Evolutionary conservation across 2,888 invertebrate genomes (phyloP).

Genomic region (Dicranocentrus wangi): DNA sequence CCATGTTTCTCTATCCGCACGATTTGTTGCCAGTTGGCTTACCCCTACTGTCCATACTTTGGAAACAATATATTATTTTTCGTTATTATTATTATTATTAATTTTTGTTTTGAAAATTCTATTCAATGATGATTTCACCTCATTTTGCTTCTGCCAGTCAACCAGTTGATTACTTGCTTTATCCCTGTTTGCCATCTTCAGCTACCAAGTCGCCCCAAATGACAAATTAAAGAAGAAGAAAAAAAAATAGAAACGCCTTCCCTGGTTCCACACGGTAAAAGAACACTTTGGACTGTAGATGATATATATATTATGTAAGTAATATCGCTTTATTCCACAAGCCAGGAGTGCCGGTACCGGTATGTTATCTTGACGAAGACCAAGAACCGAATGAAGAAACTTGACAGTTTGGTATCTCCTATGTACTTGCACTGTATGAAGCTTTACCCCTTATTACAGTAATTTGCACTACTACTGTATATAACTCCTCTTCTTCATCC

Average conservation of each 20-base stretch:
- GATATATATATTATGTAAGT: background rate
- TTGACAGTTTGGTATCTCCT: conserved; percentile 32
- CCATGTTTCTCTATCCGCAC: too few species aligned
- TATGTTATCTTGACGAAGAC: conserved; percentile 33
- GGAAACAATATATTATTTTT: too few species aligned
- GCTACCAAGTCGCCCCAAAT: conserved; percentile 26
- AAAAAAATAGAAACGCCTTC: background rate
- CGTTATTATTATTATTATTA: too few species aligned
- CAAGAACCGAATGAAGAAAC: conserved; percentile 28
- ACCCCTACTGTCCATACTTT: too few species aligned
- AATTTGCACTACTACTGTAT: too few species aligned
- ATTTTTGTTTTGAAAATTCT: too few species aligned
- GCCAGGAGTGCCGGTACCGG: too few species aligned
- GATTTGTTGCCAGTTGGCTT: too few species aligned
- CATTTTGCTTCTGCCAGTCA: conserved; percentile 68
- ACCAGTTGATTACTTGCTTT: conserved; percentile 69
- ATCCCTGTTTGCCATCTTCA: conserved; percentile 59
- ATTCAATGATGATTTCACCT: conserved; percentile 61
- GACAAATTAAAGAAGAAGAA: background rate
- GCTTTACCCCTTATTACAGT: too few species aligned
- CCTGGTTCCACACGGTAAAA: background rate
- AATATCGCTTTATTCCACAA: background rate
- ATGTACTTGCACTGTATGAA: too few species aligned
- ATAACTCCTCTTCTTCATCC: too few species aligned
- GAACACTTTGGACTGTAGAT: background rate